phyloP scores from a whole-genome alignment of 2,888 invertebrate species.

The Sinhomidia bicolor region DNA sequence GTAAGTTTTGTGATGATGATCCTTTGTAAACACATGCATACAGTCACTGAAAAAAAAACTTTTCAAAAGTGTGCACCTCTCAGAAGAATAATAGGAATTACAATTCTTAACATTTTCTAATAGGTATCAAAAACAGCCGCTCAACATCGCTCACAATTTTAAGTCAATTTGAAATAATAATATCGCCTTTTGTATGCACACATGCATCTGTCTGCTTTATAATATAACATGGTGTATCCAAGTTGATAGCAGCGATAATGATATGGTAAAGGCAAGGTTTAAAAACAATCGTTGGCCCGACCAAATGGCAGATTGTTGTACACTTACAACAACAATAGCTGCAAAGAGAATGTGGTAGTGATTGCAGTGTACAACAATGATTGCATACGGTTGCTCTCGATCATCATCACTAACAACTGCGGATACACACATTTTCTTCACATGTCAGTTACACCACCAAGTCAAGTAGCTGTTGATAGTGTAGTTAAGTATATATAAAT shows the following conservation, averaged over 20 bases:
- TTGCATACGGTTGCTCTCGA: background rate
- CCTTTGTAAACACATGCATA: too few species aligned
- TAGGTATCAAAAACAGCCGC: background rate
- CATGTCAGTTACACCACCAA: conserved; percentile 31
- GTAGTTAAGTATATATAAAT: conserved; percentile 14
- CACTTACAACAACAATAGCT: background rate
- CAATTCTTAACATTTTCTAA: conserved; percentile 9
- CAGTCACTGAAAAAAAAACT: background rate
- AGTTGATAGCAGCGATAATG: conserved; percentile 40
- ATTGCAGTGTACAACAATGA: conserved; percentile 1
- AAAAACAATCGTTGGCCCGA: conserved; percentile 35
- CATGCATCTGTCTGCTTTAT: background rate
- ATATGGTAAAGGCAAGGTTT: conserved; percentile 20
- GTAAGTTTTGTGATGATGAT: too few species aligned
- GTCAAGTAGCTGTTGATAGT: conserved; percentile 9
- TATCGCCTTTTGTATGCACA: conserved; percentile 27
- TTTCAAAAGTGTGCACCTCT: too few species aligned
- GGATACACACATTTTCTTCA: background rate
- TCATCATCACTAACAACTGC: background rate
- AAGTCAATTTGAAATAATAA: conserved; percentile 43
- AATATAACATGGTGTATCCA: background rate
- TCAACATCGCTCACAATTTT: conserved; percentile 22
- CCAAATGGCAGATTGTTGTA: conserved; percentile 8
- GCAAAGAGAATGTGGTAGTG: background rate
- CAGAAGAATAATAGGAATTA: background rate